Conservation (phyloP, 2,888 invertebrate genomes). For the Lycocerus yunnanus region DNA sequence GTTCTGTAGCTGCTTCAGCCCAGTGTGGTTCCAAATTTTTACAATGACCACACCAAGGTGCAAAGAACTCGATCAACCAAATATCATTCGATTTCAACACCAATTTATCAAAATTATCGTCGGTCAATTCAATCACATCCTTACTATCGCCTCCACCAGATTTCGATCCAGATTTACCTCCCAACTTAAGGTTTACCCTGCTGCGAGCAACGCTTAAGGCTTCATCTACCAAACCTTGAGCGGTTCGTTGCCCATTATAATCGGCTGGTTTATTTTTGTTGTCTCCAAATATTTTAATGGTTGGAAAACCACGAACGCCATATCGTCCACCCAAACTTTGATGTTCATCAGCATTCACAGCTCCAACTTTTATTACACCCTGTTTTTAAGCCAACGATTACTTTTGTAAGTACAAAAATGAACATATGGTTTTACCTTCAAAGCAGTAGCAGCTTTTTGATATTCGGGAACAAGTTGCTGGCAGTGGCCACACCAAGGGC, state of each 20-base stretch:
- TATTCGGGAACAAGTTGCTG: conserved; percentile 91
- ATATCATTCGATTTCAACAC: conserved; percentile 93
- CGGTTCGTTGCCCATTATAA: conserved; percentile 83
- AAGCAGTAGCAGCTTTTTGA: conserved; percentile 87
- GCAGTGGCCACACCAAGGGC: conserved; percentile 98
- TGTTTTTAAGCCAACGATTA: conserved; percentile 49
- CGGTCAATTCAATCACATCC: conserved; percentile 91
- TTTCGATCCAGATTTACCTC: conserved; percentile 59
- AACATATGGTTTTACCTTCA: conserved; percentile 69
- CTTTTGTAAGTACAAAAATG: background rate
- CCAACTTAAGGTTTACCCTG: conserved; percentile 72
- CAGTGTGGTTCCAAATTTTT: conserved; percentile 96
- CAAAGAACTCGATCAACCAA: conserved; percentile 98
- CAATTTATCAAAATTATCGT: conserved; percentile 90
- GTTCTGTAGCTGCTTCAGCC: conserved; percentile 90
- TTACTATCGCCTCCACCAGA: conserved; percentile 51
- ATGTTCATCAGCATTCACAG: conserved; percentile 90
- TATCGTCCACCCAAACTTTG: conserved; percentile 79
- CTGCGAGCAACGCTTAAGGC: conserved; percentile 78
- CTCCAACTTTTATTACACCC: conserved; percentile 93
- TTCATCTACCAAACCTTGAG: conserved; percentile 83
- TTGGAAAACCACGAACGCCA: conserved; percentile 90
- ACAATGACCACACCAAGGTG: conserved; percentile 97
- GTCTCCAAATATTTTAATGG: conserved; percentile 90
- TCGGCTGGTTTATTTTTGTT: conserved; percentile 84